phyloP scores from a whole-genome alignment of 1,140 invertebrate species.

The Neelides sp. region DNA sequence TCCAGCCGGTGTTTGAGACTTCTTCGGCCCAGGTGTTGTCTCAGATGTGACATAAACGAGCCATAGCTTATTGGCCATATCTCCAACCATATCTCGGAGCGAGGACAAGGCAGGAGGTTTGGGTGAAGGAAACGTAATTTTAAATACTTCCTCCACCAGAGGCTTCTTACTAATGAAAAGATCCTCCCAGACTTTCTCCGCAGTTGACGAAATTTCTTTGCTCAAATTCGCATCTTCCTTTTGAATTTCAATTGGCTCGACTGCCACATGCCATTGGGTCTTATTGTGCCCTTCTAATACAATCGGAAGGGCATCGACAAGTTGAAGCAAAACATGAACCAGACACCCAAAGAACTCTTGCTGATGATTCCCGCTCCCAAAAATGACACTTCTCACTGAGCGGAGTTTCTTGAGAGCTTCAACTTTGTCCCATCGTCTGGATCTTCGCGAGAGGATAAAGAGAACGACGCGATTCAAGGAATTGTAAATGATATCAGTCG shows the following conservation, averaged over 20 bases:
- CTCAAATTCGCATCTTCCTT: constrained; percentile 23
- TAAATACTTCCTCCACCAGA: constrained; percentile 84
- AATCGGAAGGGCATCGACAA: constrained; percentile 22
- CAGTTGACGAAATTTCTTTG: constrained; percentile 44
- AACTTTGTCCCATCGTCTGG: constrained; percentile 73
- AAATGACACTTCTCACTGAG: constrained; percentile 46
- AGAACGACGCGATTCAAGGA: constrained; percentile 88
- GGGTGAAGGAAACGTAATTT: constrained; percentile 59
- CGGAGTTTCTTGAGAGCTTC: constrained; percentile 88
- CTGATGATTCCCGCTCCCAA: constrained; percentile 88
- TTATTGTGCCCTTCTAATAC: constrained; percentile 57
- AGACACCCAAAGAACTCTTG: constrained; percentile 89
- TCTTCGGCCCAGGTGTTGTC: constrained; percentile 22
- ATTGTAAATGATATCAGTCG: constrained; percentile 69
- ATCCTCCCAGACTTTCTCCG: constrained; percentile 91
- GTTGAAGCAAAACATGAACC: constrained; percentile 44
- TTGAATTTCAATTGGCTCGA: neutral
- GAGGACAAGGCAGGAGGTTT: constrained; percentile 55
- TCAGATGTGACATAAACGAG: constrained; percentile 59
- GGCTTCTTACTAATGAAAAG: constrained; percentile 92
- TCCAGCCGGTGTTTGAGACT: constrained; percentile 15
- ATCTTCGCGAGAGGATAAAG: constrained; percentile 75
- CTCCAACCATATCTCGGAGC: constrained; percentile 70
- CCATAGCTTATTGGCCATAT: constrained; percentile 77
- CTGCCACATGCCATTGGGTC: constrained; percentile 70